Percentiles rank a stretch among this genome's conserved stretches.
Evolutionary conservation across 2,113 vertebrate genomes (phyloP).

Genomic region (Pardalotus punctatus): DNA sequence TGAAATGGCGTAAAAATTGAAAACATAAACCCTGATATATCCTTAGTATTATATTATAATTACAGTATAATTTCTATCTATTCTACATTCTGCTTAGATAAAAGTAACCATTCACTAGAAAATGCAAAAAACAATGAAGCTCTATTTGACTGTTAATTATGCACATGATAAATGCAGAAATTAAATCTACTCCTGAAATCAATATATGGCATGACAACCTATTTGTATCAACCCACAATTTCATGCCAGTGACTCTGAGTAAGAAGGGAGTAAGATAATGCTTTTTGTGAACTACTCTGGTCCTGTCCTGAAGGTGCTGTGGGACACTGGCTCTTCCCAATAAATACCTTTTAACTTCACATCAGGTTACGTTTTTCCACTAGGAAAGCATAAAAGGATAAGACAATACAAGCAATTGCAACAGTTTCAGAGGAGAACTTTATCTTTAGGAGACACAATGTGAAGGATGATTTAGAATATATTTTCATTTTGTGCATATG

Average conservation of each 20-base stretch:
- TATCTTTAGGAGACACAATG: not conserved
- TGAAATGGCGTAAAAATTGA: not conserved
- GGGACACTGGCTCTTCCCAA: not conserved
- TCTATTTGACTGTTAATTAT: not conserved
- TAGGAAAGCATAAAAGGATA: not conserved
- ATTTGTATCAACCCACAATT: not conserved
- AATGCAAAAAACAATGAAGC: not conserved
- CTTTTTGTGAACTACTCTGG: not conserved
- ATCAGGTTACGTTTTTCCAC: not conserved
- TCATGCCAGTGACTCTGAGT: not conserved
- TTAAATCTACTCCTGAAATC: not conserved
- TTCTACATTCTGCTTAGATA: not conserved
- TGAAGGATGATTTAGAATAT: not conserved
- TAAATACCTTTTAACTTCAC: not conserved
- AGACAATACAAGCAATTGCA: not conserved
- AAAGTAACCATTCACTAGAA: not conserved
- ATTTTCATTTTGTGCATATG: not conserved
- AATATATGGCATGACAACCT: not conserved
- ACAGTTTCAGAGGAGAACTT: not conserved
- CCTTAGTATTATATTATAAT: not conserved
- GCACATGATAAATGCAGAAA: not conserved
- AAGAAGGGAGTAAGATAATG: not conserved
- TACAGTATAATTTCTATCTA: not conserved
- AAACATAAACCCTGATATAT: not conserved
- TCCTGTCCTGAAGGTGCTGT: not conserved